Conservation (phyloP, 2,888 invertebrate species). For the Harmothoe impar region DNA sequence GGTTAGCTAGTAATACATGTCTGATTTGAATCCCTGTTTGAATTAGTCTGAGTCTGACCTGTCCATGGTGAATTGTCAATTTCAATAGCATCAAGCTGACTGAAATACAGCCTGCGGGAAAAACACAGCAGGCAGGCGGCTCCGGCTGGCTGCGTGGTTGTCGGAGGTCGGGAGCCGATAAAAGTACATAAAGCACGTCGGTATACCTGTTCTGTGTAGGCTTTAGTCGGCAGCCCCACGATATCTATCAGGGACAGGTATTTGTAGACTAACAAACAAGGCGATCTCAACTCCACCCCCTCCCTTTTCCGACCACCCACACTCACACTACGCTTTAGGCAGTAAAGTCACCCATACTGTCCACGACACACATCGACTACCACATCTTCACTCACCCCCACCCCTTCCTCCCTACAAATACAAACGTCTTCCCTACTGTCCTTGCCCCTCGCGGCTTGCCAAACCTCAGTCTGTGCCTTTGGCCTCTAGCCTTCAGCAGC, state of each 20-base stretch:
- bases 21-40: too few relatives aligned
- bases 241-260: slow-evolving; percentile 53
- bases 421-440: background rate
- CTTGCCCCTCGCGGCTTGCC: background rate
- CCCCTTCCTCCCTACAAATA: background rate
- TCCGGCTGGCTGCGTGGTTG: background rate
- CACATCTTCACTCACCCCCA: background rate
- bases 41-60: too few relatives aligned
- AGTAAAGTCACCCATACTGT: background rate
- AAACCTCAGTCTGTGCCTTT: slow-evolving; percentile 27
- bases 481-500: background rate
- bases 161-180: slow-evolving; percentile 30
- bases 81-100: too few relatives aligned
- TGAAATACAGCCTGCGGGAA: slow-evolving; percentile 1
- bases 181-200: slow-evolving; percentile 2
- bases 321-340: background rate
- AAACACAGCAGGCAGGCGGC: background rate
- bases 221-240: background rate
- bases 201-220: background rate
- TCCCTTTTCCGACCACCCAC: background rate
- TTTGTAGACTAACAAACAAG: slow-evolving; percentile 48
- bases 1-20: too few relatives aligned
- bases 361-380: background rate
- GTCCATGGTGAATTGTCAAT: too few relatives aligned
- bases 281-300: background rate